Base-by-base conservation (phyloP, 2,113 vertebrate species). In the Vimba vimba region DNA sequence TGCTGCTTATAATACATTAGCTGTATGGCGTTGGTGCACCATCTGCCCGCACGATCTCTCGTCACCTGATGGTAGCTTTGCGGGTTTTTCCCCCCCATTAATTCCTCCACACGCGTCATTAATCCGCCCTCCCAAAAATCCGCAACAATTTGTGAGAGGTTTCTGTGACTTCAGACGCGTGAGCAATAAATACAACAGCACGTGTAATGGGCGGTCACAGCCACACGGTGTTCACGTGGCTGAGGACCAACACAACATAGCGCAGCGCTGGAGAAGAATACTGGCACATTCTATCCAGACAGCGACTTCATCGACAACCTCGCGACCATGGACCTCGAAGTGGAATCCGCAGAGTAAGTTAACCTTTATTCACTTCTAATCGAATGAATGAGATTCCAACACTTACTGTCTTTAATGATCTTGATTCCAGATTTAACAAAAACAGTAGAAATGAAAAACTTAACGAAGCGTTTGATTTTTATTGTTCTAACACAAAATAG, bases 191-290 rank as follows among this genome's bases (percentile, higher is more conserved):
- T 73, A 86, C 89, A 71, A 64, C 68, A 89, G 90, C 94, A 95
- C 94, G 94, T 95, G 94, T 86, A 88, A 88, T 91, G 92, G 93
- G 92, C 91, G 91, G 94, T 91, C 86, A 91, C 79, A 60, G 25
- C 68, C 85, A 84, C 86, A 86, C 85, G 71, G 60, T 76, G 85
- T 90, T 93, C 94, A 95, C 94, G 94, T 95, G 94, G 87, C 92
- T 89, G 45, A 5, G 73, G 47, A 78, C 59, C 84, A 88, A 68
- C 62, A 87, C 83, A 69, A 82, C 85, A 79, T 85, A 87, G 27
- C 85, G 82, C 85, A 57, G 64, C 66, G 82, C 87, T 62, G 88
- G 89, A 85, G 47, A 43, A 66, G 1, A 43, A 52, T 27, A 83
- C 68, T 21, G 43, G 91, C 90, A 89, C 91, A 2, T 91, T 90